Conservation (phyloP, 2,888 invertebrate species). For the Amblyteles armatorius region DNA sequence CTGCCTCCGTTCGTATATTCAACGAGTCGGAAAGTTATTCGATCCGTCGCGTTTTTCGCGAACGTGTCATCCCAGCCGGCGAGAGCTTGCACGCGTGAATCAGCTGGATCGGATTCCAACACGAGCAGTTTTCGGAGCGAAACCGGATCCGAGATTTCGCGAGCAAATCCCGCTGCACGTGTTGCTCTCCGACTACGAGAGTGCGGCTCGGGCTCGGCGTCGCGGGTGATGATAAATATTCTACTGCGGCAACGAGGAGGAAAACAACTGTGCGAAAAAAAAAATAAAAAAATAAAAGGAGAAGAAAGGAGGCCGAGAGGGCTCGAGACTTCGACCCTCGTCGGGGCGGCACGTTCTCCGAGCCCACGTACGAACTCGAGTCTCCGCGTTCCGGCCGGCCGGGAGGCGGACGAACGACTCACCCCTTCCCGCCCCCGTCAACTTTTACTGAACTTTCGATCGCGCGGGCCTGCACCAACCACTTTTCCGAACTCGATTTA, state of each 20-base stretch:
- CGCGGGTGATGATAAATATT: background rate
- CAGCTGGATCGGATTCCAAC: background rate
- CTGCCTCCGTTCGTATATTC: background rate
- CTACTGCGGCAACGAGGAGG: background rate
- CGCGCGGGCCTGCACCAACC: background rate
- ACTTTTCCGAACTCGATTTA: background rate
- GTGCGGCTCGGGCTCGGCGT: background rate
- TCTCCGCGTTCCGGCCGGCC: background rate
- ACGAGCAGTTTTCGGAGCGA: background rate
- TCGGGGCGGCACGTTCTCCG: background rate
- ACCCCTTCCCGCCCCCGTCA: background rate
- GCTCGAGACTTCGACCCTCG: conserved; percentile 5
- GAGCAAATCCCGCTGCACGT: conserved; percentile 46
- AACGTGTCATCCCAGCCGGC: background rate
- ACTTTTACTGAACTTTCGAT: background rate
- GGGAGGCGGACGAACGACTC: background rate
- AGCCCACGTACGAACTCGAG: conserved; percentile 5
- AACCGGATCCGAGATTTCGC: background rate
- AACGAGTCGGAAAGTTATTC: conserved; percentile 19
- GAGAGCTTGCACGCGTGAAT: background rate
- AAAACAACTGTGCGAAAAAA: background rate
- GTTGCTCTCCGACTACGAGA: conserved; percentile 32
- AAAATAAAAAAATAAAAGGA: background rate
- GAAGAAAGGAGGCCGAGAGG: conserved; percentile 5
- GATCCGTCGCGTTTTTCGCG: conserved; percentile 12